Conservation (phyloP, 1,140 invertebrate species). For the Anastrepha ludens region DNA sequence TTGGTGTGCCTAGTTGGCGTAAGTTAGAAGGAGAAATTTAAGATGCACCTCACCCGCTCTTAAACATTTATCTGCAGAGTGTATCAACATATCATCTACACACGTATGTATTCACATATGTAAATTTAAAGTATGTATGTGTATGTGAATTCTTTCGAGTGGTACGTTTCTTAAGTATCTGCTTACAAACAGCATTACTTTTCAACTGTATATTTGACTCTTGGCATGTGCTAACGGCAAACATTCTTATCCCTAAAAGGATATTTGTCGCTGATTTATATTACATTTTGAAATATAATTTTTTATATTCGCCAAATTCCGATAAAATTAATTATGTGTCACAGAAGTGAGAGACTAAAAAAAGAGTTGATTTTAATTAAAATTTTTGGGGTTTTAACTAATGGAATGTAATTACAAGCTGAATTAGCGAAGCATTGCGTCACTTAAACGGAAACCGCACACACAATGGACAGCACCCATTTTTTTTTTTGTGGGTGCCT, state of each 20-base stretch:
- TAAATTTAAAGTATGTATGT: neutral
- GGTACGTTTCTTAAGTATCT: constrained; percentile 31
- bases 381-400: too few relatives aligned
- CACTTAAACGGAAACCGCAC: too few relatives aligned
- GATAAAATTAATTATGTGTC: neutral
- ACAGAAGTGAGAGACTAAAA: neutral
- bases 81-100: neutral
- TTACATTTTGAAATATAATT: neutral
- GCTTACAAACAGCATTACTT: neutral
- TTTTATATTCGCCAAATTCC: neutral
- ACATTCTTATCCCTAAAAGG: neutral
- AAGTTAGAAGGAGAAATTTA: too few relatives aligned
- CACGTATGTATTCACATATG: neutral
- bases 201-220: neutral
- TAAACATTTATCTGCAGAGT: too few relatives aligned
- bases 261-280: neutral
- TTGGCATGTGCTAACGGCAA: neutral
- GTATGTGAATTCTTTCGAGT: neutral
- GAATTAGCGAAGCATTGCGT: too few relatives aligned
- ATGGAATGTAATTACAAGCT: too few relatives aligned
- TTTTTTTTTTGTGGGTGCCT: too few relatives aligned
- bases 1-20: too few relatives aligned
- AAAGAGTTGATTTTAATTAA: neutral
- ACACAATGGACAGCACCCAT: too few relatives aligned
- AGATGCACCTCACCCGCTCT: too few relatives aligned